Conservation (phyloP, 2,113 vertebrate genomes). For the Rhea pennata region DNA sequence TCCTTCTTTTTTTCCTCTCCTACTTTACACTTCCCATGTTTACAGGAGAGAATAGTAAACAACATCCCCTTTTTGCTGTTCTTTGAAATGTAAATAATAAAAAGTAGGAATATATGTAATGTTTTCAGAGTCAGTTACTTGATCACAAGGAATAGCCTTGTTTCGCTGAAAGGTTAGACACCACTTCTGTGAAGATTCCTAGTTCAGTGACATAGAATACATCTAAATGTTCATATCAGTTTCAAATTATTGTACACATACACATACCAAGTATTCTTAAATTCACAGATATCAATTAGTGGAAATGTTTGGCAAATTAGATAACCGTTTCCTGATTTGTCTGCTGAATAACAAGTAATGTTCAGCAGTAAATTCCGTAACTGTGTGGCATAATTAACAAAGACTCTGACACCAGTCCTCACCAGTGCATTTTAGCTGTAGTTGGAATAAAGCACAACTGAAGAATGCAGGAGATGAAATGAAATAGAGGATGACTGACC, state of each 20-base stretch:
- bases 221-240: neutral
- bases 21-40: neutral
- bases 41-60: neutral
- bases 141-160: neutral
- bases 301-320: neutral
- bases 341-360: neutral
- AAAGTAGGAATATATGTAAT: neutral
- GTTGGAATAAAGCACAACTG: neutral
- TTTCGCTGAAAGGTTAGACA: neutral
- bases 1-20: neutral
- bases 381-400: neutral
- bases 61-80: neutral
- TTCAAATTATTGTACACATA: neutral
- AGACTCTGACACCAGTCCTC: neutral
- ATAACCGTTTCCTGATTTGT: neutral
- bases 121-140: neutral
- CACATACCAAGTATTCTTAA: neutral
- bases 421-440: constrained; percentile 7
- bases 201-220: neutral
- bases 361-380: neutral
- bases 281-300: neutral
- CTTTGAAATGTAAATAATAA: neutral
- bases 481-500: neutral
- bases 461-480: neutral
- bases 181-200: neutral